Evolutionary conservation across 2,797 vertebrate genomes (phyloP).

Genomic region (Crenichthys baileyi): DNA sequence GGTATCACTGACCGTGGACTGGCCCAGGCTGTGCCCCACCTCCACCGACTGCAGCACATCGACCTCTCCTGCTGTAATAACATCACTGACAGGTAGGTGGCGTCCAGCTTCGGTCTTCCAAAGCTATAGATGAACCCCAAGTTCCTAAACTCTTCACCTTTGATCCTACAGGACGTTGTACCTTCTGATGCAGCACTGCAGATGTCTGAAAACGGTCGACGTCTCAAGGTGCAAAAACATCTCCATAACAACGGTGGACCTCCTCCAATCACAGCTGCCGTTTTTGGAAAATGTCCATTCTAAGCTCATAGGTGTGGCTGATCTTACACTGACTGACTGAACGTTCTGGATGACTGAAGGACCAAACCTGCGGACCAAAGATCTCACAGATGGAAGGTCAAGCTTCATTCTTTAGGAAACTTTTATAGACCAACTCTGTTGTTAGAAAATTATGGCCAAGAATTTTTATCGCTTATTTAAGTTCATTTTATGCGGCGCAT

Average conservation of each 20-base stretch:
- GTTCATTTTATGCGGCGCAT: too few species aligned
- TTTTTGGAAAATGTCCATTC: constrained; percentile 82
- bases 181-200: constrained; percentile 77
- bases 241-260: constrained; percentile 70
- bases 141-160: constrained; percentile 4
- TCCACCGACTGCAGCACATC: constrained; percentile 84
- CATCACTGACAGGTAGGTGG: constrained; percentile 82
- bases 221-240: constrained; percentile 85
- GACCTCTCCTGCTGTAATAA: constrained; percentile 82
- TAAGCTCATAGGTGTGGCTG: constrained; percentile 77
- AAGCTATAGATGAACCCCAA: not conserved
- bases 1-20: constrained; percentile 82
- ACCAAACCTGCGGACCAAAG: too few species aligned
- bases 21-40: constrained; percentile 68
- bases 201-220: constrained; percentile 82
- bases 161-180: constrained; percentile 77
- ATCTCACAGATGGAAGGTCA: too few species aligned
- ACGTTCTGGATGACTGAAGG: too few species aligned
- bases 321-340: constrained; percentile 64
- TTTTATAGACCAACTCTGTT: too few species aligned
- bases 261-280: constrained; percentile 81
- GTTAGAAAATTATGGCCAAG: too few species aligned
- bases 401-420: too few species aligned
- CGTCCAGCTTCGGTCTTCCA: too few species aligned
- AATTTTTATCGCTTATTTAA: not conserved